Evolutionary conservation across 2,113 vertebrate species (phyloP), one percentile per base, ranked within the genome.

Genomic region (Malurus melanocephalus): DNA sequence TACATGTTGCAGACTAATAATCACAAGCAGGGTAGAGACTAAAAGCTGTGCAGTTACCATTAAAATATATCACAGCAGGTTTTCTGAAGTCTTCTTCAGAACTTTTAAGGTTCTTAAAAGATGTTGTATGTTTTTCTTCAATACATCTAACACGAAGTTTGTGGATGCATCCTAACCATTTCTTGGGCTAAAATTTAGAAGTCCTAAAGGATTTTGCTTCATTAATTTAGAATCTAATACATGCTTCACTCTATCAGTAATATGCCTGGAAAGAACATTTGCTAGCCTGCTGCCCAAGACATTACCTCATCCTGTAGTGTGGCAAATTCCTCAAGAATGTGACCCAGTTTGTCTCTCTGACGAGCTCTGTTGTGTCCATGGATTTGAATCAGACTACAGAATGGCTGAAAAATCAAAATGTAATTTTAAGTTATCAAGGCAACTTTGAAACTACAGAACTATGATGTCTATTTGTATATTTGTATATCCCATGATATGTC

Each of bases 361-460:
- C 99, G 98, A 79, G 99, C 99, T 88, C 99, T 97, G 85, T 99
- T 99, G 96, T 99, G 99, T 85, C 99, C 99, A 42, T 99, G 99
- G 95, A 99, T 99, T 96, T 99, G 99, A 96, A 99, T 98, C 55
- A 99, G 97, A 96, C 98, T 99, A 96, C 99, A 99, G 94, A 99
- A 99, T 0, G 99, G 99, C 99, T 99, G 93, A 9, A 96, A 95
- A 86, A 60, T n/a, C 18, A n/a, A 85, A 77, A 4, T 8, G 10
- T 26, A 46, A 62, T 23, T 83, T 78, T 67, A 91, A 87, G 79
- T 62, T 24, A 38, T 78, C 69, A 94, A 46, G 14, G 11, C 46
- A 80, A 94, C 48, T 79, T 76, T 42, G 46, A 74, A 76, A 56
- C 33, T 77, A 49, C 17, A 43, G 24, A 7, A 72, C 16, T 64